Evolutionary conservation across 1,140 invertebrate genomes (phyloP), one percentile per base, ranked within the genome.

Genomic region (Bombus superbus): DNA sequence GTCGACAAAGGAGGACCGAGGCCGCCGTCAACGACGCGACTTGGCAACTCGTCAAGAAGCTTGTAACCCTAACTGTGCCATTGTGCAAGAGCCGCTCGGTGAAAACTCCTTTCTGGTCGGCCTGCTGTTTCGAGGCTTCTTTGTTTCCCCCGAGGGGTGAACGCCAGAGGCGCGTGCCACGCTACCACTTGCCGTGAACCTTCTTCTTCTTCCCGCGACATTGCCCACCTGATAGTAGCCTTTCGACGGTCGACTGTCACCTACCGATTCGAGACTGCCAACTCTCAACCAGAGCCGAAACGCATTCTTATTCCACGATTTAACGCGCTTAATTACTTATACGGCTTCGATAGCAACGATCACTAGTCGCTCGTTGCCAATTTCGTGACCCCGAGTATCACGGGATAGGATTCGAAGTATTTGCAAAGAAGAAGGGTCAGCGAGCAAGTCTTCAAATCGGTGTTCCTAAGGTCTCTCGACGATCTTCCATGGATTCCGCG

Each of bases 31-130:
- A 92, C 92, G 91, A 92, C 90, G 88, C 86, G 91, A 93, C 91
- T 95, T 95, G 94, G 94, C 94, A 94, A 92, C 92, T 92, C 94
- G 93, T 94, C 94, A 95, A 95, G 93, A 94, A 93, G 90, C 91
- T 92, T 89, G 91, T 92, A 94, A 93, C 92, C 94, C 93, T 94
- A 94, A 94, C 92, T 92, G 91, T 91, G 88, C 91, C 90, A 93
- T 94, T 93, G 92, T 94, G 89, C 87, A 88, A 88, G 86, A 85
- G 73, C 87, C 87, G 86, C 81, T 83, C 82, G 85, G 81, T 81
- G 84, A 85, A 92, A 91, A 88, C 89, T 88, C 89, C 88, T 90
- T 86, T 90, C 88, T 87, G 86, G 77, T 80, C 77, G 79, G 87
- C 86, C 91, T 89, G 83, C 89, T 90, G 87, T 88, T 90, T 91